These are phyloP conservation scores for Manduca sexta DNA, from an alignment of 1,140 invertebrate genomes.

Conservation along the genomic window DNA sequence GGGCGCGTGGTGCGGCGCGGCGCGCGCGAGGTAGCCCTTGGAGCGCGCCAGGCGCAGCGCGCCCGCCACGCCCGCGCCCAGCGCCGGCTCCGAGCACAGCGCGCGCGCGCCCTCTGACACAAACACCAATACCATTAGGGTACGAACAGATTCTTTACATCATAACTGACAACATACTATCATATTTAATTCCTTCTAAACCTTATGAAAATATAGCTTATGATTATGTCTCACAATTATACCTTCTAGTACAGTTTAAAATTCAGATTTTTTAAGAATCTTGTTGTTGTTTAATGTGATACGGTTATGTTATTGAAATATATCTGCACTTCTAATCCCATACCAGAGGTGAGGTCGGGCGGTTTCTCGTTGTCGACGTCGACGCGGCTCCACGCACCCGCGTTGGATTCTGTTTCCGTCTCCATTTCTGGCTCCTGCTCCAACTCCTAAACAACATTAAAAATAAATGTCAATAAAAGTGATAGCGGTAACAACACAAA, in stretches of 20 bases:
- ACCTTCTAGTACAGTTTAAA: no score
- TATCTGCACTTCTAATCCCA: not conserved
- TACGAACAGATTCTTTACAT: no score
- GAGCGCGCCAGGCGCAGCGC: slow-evolving; percentile 94
- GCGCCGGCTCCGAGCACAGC: slow-evolving; percentile 95
- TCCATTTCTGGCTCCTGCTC: slow-evolving; percentile 36
- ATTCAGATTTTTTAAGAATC: no score
- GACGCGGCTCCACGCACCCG: slow-evolving; percentile 55
- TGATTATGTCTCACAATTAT: no score
- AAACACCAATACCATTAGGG: not conserved
- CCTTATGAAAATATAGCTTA: no score
- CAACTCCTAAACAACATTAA: slow-evolving; percentile 34
- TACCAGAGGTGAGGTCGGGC: slow-evolving; percentile 44
- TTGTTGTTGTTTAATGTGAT: no score
- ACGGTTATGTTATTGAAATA: no score
- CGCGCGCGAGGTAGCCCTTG: slow-evolving; percentile 94
- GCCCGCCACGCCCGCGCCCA: slow-evolving; percentile 93
- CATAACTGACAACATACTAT: no score
- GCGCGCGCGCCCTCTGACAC: slow-evolving; percentile 12
- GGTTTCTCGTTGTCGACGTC: slow-evolving; percentile 44
- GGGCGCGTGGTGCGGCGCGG: slow-evolving; percentile 80
- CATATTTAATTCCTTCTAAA: no score
- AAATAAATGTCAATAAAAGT: no score
- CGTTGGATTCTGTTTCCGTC: slow-evolving; percentile 20
- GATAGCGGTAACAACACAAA: no score